These are phyloP conservation scores for Thalassaphorura encarpata DNA, from an alignment of 1,140 invertebrate species.

Conservation along the genomic window DNA sequence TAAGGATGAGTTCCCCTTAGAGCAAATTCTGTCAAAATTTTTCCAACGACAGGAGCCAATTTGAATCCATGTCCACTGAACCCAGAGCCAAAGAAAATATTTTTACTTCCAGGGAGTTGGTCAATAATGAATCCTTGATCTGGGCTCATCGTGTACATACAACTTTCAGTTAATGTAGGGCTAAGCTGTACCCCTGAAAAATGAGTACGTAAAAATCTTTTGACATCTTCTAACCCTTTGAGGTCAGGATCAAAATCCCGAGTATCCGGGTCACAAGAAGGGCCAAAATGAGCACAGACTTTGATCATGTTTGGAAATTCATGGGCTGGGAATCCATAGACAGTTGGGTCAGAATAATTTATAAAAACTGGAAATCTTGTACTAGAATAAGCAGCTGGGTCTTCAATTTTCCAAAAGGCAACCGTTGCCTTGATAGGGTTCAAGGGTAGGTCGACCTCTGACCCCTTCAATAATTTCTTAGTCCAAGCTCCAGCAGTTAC, in stretches of 20 bases:
- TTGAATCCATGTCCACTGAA: slow-evolving; percentile 31
- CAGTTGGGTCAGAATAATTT: slow-evolving; percentile 5
- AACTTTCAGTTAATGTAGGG: slow-evolving; percentile 20
- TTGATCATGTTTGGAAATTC: slow-evolving; percentile 27
- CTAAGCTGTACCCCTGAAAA: slow-evolving; percentile 7
- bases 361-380: slow-evolving; percentile 26
- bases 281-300: slow-evolving; percentile 15
- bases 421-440: slow-evolving; percentile 16
- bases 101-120: slow-evolving; percentile 3
- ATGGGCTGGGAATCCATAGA: slow-evolving; percentile 24
- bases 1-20: slow-evolving; percentile 3
- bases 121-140: slow-evolving; percentile 25
- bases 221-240: not conserved
- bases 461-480: slow-evolving; percentile 13
- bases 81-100: slow-evolving; percentile 14
- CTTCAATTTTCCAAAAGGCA: slow-evolving; percentile 24
- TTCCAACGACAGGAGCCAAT: slow-evolving; percentile 18
- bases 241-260: slow-evolving; percentile 9
- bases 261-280: slow-evolving; percentile 22
- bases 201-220: not conserved
- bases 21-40: slow-evolving; percentile 14
- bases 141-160: slow-evolving; percentile 21
- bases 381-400: slow-evolving; percentile 3
- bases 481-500: slow-evolving; percentile 28
- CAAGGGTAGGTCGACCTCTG: slow-evolving; percentile 10